phyloP scores from a whole-genome alignment of 2,888 invertebrate species.

The Sarcophaga variegata region DNA sequence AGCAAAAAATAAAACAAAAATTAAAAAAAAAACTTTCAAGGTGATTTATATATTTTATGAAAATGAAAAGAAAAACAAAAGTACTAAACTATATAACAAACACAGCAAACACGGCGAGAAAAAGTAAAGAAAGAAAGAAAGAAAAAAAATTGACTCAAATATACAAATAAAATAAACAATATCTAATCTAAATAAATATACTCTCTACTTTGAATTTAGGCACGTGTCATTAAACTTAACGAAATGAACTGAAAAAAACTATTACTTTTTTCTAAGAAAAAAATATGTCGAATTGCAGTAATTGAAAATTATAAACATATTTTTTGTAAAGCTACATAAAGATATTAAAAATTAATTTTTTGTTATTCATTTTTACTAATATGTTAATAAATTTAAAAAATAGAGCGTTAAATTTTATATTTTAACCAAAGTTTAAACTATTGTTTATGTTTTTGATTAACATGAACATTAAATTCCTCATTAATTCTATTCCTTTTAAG shows the following conservation, averaged over 20 bases:
- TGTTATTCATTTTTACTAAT: no score
- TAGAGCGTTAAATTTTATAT: no score
- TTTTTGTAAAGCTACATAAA: no score
- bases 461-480: no score
- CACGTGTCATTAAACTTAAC: constrained; percentile 19
- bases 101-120: background rate
- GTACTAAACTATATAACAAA: constrained; percentile 14
- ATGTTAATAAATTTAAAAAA: no score
- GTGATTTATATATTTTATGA: background rate
- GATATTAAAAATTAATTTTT: no score
- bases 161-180: constrained; percentile 25
- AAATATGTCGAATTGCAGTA: no score
- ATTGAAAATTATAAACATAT: no score
- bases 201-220: constrained; percentile 2
- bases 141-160: constrained; percentile 1
- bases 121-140: constrained; percentile 1
- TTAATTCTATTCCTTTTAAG: no score
- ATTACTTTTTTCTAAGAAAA: no score
- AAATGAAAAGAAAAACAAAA: background rate
- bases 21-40: background rate
- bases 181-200: constrained; percentile 21
- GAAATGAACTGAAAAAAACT: background rate
- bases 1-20: background rate
- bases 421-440: no score
- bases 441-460: no score